phyloP scores from a whole-genome alignment of 1,140 invertebrate species.

The Trigoniulus corallinus region DNA sequence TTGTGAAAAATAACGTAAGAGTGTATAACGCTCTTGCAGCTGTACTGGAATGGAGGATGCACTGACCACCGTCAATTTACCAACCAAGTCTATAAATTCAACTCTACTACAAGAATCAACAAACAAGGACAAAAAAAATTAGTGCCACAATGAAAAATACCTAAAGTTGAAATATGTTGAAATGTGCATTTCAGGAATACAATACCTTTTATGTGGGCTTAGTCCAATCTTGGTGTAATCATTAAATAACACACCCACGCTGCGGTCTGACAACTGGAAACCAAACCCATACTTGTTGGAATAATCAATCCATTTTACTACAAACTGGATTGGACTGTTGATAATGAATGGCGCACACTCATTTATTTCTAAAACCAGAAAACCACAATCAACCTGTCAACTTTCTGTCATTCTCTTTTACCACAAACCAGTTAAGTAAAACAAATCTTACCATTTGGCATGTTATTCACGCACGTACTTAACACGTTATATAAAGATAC shows the following conservation, averaged over 20 bases:
- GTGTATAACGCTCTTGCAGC: conserved; percentile 35
- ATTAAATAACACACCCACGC: conserved; percentile 90
- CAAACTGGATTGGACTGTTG: conserved; percentile 33
- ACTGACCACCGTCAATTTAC: conserved; percentile 31
- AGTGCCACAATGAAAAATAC: background rate
- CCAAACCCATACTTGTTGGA: conserved; percentile 97
- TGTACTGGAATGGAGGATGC: conserved; percentile 29
- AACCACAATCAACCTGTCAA: background rate
- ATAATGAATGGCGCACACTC: conserved; percentile 9
- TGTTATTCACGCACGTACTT: conserved; percentile 15
- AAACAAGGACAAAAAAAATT: conserved; percentile 10
- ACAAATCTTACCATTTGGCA: conserved; percentile 10
- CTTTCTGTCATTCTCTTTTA: background rate
- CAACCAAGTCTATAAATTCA: conserved; percentile 37
- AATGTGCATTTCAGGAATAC: background rate
- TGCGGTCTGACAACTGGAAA: conserved; percentile 89
- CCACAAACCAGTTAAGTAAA: background rate
- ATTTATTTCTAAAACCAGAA: background rate
- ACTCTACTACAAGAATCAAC: conserved; percentile 36
- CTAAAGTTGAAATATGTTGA: background rate
- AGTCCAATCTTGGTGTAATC: conserved; percentile 82
- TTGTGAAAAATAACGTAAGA: conserved; percentile 39
- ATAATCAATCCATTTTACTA: conserved; percentile 95
- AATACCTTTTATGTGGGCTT: conserved; percentile 62
- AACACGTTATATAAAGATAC: conserved; percentile 17